A percentile compares a stretch with the other conserved stretches of the same genome.
These are phyloP conservation scores for Steinernema hermaphroditum DNA, from an alignment of 2,888 invertebrate species.

Conservation along the genomic window DNA sequence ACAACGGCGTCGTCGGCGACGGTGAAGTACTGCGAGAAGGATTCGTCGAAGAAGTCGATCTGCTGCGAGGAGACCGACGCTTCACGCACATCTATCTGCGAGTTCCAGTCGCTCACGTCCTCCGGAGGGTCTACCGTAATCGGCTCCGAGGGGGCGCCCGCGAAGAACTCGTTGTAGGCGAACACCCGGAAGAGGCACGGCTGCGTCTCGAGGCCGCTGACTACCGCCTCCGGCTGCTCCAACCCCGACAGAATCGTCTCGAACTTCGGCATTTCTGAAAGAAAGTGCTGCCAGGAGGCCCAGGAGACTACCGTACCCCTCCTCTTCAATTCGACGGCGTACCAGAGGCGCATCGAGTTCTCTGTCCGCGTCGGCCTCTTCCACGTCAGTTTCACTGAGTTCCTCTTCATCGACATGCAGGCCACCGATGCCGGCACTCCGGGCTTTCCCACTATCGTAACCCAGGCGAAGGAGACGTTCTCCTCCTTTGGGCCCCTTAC, in stretches of 20 bases:
- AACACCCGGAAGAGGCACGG: slow-evolving; percentile 33
- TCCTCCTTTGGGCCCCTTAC: neutral
- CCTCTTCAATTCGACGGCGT: slow-evolving; percentile 33
- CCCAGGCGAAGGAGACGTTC: slow-evolving; percentile 10
- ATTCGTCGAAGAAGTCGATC: slow-evolving; percentile 31
- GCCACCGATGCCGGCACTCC: neutral
- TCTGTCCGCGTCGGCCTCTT: slow-evolving; percentile 24
- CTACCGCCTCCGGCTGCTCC: neutral
- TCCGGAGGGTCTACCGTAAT: slow-evolving; percentile 32
- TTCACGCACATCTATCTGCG: slow-evolving; percentile 30
- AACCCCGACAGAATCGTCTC: slow-evolving; percentile 3
- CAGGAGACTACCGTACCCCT: neutral
- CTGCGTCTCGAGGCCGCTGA: neutral
- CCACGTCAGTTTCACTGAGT: slow-evolving; percentile 31
- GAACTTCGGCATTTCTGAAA: slow-evolving; percentile 10
- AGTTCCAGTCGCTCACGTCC: slow-evolving; percentile 23
- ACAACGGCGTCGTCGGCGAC: slow-evolving; percentile 17
- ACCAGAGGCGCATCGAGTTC: slow-evolving; percentile 30
- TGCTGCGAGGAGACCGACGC: slow-evolving; percentile 29
- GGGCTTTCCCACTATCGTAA: slow-evolving; percentile 20
- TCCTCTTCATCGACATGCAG: slow-evolving; percentile 30
- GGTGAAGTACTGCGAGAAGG: slow-evolving; percentile 32
- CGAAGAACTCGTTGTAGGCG: slow-evolving; percentile 35
- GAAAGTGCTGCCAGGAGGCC: neutral
- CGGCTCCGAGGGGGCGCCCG: slow-evolving; percentile 16